A percentile compares a stretch with the other conserved stretches of the same genome.
Evolutionary conservation across 1,140 invertebrate genomes (phyloP).

Genomic region (Drosophila nebulosa): DNA sequence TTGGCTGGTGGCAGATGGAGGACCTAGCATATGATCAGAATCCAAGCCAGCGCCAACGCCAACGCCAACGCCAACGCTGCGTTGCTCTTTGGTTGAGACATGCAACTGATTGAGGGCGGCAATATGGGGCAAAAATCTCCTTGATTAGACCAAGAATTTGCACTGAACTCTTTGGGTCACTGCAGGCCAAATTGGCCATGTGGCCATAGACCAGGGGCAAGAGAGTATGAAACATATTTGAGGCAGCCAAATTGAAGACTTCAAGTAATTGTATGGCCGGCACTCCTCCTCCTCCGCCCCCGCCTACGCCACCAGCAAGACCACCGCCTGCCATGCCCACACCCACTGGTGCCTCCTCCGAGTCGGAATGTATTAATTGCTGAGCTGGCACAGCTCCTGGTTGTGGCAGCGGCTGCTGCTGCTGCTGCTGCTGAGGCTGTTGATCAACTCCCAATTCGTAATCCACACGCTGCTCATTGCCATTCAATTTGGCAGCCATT

Average conservation of each 20-base stretch:
- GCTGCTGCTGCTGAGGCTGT: conserved; percentile 11
- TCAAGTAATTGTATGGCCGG: conserved; percentile 65
- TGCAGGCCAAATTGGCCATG: conserved; percentile 89
- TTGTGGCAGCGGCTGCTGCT: conserved; percentile 10
- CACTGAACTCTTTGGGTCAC: conserved; percentile 94
- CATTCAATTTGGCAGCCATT: conserved; percentile 69
- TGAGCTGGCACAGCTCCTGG: background rate
- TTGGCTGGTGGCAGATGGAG: conserved; percentile 19
- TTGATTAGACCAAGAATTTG: conserved; percentile 94
- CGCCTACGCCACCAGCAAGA: conserved; percentile 23
- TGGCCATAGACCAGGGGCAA: conserved; percentile 90
- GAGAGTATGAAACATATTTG: conserved; percentile 86
- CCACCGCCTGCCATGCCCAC: conserved; percentile 6
- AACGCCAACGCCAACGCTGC: background rate
- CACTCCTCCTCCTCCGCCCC: conserved; percentile 32
- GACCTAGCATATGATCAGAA: conserved; percentile 2
- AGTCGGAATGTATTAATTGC: conserved; percentile 45
- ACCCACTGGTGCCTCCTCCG: conserved; percentile 59
- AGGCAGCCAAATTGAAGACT: conserved; percentile 74
- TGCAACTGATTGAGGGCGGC: conserved; percentile 90
- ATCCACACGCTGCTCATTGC: conserved; percentile 69
- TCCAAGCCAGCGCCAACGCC: conserved; percentile 14
- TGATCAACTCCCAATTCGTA: conserved; percentile 63
- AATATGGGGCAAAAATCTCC: conserved; percentile 93
- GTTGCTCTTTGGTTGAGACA: conserved; percentile 79